A percentile compares a stretch with the other conserved stretches of the same genome.
Conservation (phyloP, 1,140 invertebrate genomes). For the Formica selysi region DNA sequence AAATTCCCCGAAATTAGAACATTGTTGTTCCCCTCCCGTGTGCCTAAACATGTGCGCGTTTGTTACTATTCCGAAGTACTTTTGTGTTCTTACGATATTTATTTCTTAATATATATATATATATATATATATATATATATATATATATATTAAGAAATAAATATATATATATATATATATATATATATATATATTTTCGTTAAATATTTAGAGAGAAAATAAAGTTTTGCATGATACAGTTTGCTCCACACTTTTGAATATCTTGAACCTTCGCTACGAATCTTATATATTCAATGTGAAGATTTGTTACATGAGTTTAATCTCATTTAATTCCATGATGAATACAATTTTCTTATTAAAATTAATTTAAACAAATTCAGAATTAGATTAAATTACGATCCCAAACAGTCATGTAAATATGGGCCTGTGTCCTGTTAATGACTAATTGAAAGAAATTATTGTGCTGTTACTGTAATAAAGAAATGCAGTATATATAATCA, state of each 20-base stretch:
- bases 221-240: slow-evolving; percentile 36
- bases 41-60: slow-evolving; percentile 1
- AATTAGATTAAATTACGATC: neutral
- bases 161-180: slow-evolving; percentile 40
- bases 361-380: neutral
- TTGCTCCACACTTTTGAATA: slow-evolving; percentile 1
- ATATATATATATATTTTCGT: slow-evolving; percentile 22
- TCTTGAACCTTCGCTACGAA: neutral
- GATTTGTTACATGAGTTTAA: slow-evolving; percentile 5
- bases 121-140: neutral
- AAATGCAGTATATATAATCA: neutral
- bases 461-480: slow-evolving; percentile 22
- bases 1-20: neutral
- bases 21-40: neutral
- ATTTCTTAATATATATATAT: slow-evolving; percentile 42
- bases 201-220: slow-evolving; percentile 22
- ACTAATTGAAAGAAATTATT: neutral
- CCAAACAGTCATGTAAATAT: slow-evolving; percentile 33
- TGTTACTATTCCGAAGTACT: slow-evolving; percentile 15
- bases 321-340: neutral
- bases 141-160: too few relatives aligned
- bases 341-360: neutral
- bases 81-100: slow-evolving; percentile 55
- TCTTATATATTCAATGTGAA: neutral
- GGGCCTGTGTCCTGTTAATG: neutral